Base-by-base conservation (phyloP, 2,888 invertebrate genomes). In the Adineta ricciae region DNA sequence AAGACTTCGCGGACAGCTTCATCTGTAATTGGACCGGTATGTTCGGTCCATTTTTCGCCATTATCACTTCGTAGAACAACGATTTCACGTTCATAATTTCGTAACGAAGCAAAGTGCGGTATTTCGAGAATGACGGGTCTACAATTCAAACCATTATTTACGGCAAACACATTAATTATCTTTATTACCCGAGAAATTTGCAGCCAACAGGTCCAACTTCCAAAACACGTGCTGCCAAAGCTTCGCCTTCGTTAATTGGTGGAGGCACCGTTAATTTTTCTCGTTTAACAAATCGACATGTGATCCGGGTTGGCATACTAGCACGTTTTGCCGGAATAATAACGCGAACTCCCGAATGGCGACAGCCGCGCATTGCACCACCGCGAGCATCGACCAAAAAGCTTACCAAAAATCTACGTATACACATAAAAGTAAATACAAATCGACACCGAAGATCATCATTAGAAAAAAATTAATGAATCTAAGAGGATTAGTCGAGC, bases 371-470 rank as follows among this genome's bases (percentile, higher is more conserved):
- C 95, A 99, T 95, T 4, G 99, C 98, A 5, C 99, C 99, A 32
- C 99, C 99, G 9, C 99, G 93, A 4, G 99, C 99, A 90, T 99
- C 99, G 89, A 99, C 99, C 93, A 99, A 93, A 92, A 99, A 99
- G 87, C 98, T 98, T 88, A 99, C 99, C 92, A 99, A 93, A 93
- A 99, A 99, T 91, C 97, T 98, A 92, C 86, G 86, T 87, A 86
- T 52, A 86, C 38, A 41, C 36, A 87, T 46, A 24, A 84, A 46
- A 86, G 19, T 83, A 41, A 32, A 41, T 78, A 72, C 7, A 36
- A 36, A 19, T 21, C 11, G 46, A 46, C 5, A 46, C 46, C 5
- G 11, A 46, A 46, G 46, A 46, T 46, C 5, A 46, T 46, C 5
- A 73, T 9, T 21, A 11, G 4, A n/a, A 38, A 73, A 8, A 36